Evolutionary conservation across 2,888 invertebrate genomes (phyloP).

Genomic region (Nasonia oneida): DNA sequence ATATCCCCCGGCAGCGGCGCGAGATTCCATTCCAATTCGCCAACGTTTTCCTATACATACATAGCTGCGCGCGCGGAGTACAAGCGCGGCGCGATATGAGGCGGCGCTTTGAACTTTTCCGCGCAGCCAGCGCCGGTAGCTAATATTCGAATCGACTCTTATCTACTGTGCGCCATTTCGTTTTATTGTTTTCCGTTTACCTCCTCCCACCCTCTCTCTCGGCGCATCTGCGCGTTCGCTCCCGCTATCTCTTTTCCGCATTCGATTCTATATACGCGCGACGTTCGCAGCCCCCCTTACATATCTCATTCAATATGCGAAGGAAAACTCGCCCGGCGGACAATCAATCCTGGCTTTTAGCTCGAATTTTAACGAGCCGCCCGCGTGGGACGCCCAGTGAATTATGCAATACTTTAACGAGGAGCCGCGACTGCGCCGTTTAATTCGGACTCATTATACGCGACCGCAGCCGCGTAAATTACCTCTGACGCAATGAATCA

Average conservation of each 20-base stretch:
- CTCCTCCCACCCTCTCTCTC: slow-evolving; percentile 28
- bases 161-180: slow-evolving; percentile 47
- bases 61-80: neutral
- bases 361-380: neutral
- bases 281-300: neutral
- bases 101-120: slow-evolving; percentile 40
- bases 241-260: slow-evolving; percentile 15
- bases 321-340: neutral
- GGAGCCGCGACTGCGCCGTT: neutral
- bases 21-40: slow-evolving; percentile 22
- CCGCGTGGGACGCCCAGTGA: neutral
- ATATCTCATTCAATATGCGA: neutral
- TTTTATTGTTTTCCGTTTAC: slow-evolving; percentile 57
- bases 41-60: neutral
- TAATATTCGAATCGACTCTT: slow-evolving; percentile 53
- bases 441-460: neutral
- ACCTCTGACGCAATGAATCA: neutral
- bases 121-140: neutral
- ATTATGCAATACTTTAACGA: neutral
- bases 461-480: neutral
- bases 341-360: neutral
- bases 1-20: slow-evolving; percentile 1
- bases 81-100: neutral
- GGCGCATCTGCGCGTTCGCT: neutral
- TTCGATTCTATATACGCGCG: neutral